Base-by-base conservation (phyloP, 2,797 vertebrate genomes). In the Betta splendens region DNA sequence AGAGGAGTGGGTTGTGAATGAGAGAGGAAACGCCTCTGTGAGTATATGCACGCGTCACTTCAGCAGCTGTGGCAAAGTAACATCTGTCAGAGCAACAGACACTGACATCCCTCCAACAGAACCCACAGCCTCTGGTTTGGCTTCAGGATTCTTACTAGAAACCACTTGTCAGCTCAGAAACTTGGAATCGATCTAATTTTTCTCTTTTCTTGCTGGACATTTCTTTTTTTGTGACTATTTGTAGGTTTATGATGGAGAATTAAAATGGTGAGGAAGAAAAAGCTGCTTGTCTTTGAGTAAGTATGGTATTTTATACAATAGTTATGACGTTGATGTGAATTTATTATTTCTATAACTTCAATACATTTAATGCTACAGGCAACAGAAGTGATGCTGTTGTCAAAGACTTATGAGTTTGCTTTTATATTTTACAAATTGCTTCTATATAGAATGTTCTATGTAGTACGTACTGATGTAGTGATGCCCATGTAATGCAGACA, bases 211-310 rank as follows among this genome's bases (percentile, higher is more conserved):
- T 51, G 0, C 21, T 59, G 57, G 36, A 59, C 46, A 66, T 54
- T 62, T 22, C 57, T 53, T 53, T 59, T 73, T 58, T 65, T 68
- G 64, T 59, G 59, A 64, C 52, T 51, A 52, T 68, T 47, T 52
- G 31, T 54, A 6, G 64, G 84, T 72, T 84, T 79, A 87, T 48
- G 64, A 92, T 92, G 91, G 90, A 88, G 68, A 80, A 73, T 69
- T 92, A 89, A 90, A 73, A 85, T 85, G 85, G 75, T 76, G 80
- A 87, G 75, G 75, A 87, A 86, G 83, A 92, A 88, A 85, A 91
- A 90, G 77, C 80, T 80, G 54, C 77, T 76, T 76, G 80, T 83
- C 83, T 73, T 84, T 79, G 82, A 78, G 91, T 92, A 72, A 92
- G 91, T 92, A 81, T 77, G 8, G 16, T 47, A 25, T 15, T 21